A percentile compares a stretch with the other conserved stretches of the same genome.
Conservation (phyloP, 1,140 invertebrate species). For the Sycophaga agraensis region DNA sequence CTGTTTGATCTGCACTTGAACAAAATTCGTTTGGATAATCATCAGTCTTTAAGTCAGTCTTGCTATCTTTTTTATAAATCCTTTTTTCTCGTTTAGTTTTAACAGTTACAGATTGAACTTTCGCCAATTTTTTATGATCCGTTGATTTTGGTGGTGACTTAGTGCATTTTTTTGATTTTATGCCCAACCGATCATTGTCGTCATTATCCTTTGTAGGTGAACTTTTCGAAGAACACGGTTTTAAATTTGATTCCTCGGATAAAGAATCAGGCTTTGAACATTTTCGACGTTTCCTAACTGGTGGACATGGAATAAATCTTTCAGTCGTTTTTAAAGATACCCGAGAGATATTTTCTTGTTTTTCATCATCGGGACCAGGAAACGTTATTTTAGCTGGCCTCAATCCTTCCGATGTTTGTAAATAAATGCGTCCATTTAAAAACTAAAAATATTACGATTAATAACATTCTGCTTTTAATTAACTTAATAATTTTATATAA, state of each 20-base stretch:
- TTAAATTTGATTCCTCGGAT: constrained; percentile 38
- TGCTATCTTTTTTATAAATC: constrained; percentile 40
- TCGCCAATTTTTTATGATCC: constrained; percentile 38
- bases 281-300: constrained; percentile 43
- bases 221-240: constrained; percentile 38
- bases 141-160: constrained; percentile 45
- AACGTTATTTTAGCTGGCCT: constrained; percentile 68
- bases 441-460: constrained; percentile 59
- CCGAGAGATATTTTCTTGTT: constrained; percentile 51
- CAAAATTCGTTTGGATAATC: constrained; percentile 30
- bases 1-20: constrained; percentile 23
- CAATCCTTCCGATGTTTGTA: constrained; percentile 69
- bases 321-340: constrained; percentile 51
- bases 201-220: constrained; percentile 49
- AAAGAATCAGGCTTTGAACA: constrained; percentile 48
- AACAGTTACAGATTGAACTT: constrained; percentile 30
- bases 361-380: constrained; percentile 51
- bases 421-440: constrained; percentile 71
- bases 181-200: constrained; percentile 37
- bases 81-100: constrained; percentile 48
- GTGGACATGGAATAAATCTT: constrained; percentile 38
- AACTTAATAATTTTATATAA: not conserved
- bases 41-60: constrained; percentile 34
- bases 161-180: constrained; percentile 38
- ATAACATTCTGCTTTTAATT: not conserved